phyloP scores from a whole-genome alignment of 1,140 invertebrate genomes.

The Drosophila bocqueti region DNA sequence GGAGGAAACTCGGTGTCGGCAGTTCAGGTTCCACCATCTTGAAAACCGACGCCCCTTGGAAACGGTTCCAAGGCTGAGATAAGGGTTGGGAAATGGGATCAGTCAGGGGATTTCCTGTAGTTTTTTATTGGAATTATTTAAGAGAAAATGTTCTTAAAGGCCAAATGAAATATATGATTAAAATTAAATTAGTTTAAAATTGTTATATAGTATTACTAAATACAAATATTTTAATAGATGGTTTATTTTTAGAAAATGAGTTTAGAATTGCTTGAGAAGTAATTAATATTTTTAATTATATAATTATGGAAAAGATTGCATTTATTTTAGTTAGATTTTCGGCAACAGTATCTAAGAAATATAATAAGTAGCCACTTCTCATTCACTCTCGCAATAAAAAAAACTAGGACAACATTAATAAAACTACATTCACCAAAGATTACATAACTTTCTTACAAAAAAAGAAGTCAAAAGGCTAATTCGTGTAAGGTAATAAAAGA shows the following conservation, averaged over 20 bases:
- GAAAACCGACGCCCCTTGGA: slow-evolving; percentile 56
- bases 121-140: not conserved
- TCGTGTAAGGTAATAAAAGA: not conserved
- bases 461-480: no score
- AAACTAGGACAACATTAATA: not conserved
- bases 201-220: no score
- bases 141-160: not conserved
- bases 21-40: slow-evolving; percentile 60
- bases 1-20: slow-evolving; percentile 27
- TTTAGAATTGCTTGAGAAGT: not conserved
- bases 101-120: no score
- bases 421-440: not conserved
- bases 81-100: slow-evolving; percentile 12
- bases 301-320: not conserved
- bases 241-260: no score
- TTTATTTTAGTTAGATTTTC: no score
- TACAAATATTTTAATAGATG: no score
- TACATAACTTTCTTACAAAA: not conserved
- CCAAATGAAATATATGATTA: not conserved
- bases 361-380: no score
- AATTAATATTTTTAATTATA: not conserved
- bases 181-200: no score
- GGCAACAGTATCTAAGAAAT: no score
- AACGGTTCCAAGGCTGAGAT: not conserved
- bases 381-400: not conserved